Evolutionary conservation across 2,113 vertebrate species (phyloP).

Genomic region (Silurus glanis): DNA sequence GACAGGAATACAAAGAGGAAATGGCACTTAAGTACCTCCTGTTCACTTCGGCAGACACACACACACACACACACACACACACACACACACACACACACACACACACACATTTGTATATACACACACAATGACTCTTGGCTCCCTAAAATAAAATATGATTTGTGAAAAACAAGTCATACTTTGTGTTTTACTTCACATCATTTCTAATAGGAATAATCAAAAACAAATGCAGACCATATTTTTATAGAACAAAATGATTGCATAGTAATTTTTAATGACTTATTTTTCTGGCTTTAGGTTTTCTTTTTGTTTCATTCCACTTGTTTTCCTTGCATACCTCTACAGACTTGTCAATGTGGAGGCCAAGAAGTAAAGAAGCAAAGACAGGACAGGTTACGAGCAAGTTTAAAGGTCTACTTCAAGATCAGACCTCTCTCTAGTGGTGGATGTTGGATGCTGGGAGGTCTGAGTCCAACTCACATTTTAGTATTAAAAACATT

Average conservation of each 20-base stretch:
- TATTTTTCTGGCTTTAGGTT: slow-evolving; percentile 47
- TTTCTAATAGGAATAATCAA: slow-evolving; percentile 62
- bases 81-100: slow-evolving; percentile 34
- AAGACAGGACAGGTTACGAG: slow-evolving; percentile 52
- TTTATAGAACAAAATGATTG: slow-evolving; percentile 65
- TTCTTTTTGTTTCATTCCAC: slow-evolving; percentile 42
- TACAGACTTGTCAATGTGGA: slow-evolving; percentile 35
- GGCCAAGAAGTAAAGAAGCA: slow-evolving; percentile 46
- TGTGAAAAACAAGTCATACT: slow-evolving; percentile 47
- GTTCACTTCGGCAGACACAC: slow-evolving; percentile 37
- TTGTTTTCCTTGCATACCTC: slow-evolving; percentile 29
- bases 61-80: slow-evolving; percentile 23
- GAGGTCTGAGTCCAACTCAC: slow-evolving; percentile 13
- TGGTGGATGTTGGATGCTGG: not conserved
- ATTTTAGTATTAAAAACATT: slow-evolving; percentile 16
- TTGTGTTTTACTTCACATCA: slow-evolving; percentile 57
- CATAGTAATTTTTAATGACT: slow-evolving; percentile 63
- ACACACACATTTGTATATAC: slow-evolving; percentile 29
- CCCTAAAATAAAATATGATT: slow-evolving; percentile 55
- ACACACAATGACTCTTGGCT: slow-evolving; percentile 31
- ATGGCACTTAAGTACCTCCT: slow-evolving; percentile 45
- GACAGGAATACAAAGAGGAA: slow-evolving; percentile 42
- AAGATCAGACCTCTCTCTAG: slow-evolving; percentile 31
- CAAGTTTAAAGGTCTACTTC: slow-evolving; percentile 32
- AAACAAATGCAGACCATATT: slow-evolving; percentile 64